Conservation (phyloP, 2,113 vertebrate genomes). For the human (Homo sapiens) region DNA sequence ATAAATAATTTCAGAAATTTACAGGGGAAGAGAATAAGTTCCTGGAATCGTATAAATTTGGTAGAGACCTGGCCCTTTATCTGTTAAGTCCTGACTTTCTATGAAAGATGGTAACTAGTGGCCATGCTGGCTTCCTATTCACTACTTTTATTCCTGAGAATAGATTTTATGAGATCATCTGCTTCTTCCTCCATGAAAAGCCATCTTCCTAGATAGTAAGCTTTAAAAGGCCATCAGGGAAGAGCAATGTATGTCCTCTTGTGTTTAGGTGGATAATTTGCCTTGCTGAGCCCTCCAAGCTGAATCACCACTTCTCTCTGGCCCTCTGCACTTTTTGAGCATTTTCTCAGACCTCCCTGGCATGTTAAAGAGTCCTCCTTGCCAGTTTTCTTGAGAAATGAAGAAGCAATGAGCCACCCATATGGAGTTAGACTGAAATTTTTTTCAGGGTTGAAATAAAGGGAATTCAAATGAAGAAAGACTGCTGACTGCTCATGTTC, state of each 20-base stretch:
- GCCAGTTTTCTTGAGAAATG: slow-evolving; percentile 25
- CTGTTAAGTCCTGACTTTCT: not conserved
- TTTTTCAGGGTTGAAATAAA: not conserved
- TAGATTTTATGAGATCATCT: not conserved
- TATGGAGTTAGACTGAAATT: not conserved
- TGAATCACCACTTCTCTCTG: not conserved
- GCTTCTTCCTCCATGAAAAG: not conserved
- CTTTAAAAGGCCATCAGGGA: too few species aligned
- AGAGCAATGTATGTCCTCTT: not conserved
- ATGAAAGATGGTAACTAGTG: not conserved
- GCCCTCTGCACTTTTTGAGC: not conserved
- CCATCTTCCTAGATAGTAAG: not conserved
- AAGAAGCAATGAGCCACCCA: not conserved
- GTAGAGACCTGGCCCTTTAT: not conserved
- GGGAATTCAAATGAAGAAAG: not conserved
- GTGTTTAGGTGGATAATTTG: not conserved
- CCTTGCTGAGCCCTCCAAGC: not conserved
- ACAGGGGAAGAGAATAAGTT: not conserved
- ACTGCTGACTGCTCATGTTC: not conserved
- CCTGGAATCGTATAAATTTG: not conserved
- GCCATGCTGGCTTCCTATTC: not conserved
- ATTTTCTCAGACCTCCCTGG: not conserved
- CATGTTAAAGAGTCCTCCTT: not conserved
- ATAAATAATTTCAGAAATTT: not conserved
- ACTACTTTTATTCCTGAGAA: not conserved